These are phyloP conservation scores for Lithophane socia DNA, from an alignment of 2,888 invertebrate species.

Conservation along the genomic window DNA sequence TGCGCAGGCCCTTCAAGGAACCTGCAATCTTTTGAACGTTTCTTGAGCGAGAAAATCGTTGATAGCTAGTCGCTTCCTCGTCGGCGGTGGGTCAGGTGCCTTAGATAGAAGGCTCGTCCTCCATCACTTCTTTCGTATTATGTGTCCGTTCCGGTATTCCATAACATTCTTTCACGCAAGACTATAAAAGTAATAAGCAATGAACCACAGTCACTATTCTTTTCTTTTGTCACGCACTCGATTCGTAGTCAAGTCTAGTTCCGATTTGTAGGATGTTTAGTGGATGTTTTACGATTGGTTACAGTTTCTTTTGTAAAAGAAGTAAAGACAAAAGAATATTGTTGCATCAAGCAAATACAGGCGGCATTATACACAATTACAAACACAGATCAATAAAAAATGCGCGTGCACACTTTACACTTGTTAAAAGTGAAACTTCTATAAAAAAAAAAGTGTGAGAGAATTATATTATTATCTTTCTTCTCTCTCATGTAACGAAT, in stretches of 20 bases:
- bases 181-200: conserved; percentile 52
- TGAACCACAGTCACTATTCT: conserved; percentile 29
- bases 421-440: no score
- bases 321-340: not conserved
- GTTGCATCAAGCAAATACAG: not conserved
- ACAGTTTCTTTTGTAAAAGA: conserved; percentile 10
- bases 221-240: conserved; percentile 38
- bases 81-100: not conserved
- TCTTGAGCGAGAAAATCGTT: no score
- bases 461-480: no score
- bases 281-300: conserved; percentile 18
- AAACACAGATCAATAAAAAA: not conserved
- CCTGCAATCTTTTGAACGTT: no score
- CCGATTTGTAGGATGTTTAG: not conserved
- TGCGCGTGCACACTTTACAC: no score
- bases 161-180: conserved; percentile 50
- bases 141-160: conserved; percentile 32
- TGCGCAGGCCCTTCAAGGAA: no score
- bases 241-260: not conserved
- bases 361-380: not conserved
- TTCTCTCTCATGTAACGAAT: no score
- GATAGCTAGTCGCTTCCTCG: not conserved
- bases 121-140: conserved; percentile 30
- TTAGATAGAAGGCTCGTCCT: not conserved
- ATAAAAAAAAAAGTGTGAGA: no score